Conservation (phyloP, 2,113 vertebrate genomes). For the Rafetus swinhoei region DNA sequence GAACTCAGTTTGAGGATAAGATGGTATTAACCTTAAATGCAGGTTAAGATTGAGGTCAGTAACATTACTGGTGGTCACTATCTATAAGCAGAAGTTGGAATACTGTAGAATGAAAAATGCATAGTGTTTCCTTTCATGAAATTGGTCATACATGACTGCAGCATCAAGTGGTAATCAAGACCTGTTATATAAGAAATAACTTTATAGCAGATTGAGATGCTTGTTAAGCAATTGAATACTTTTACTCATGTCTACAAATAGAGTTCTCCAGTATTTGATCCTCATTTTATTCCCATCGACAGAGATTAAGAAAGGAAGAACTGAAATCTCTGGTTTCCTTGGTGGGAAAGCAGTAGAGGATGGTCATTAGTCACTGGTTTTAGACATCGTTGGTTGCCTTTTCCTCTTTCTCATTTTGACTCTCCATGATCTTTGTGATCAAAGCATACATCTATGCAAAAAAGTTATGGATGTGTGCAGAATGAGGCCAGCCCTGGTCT, state of each 20-base stretch:
- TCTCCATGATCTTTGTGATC: neutral
- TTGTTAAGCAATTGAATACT: neutral
- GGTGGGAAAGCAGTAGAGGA: neutral
- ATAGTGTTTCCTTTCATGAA: neutral
- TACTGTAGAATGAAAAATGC: neutral
- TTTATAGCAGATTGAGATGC: neutral
- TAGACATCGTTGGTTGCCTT: neutral
- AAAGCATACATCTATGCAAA: neutral
- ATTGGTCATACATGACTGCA: neutral
- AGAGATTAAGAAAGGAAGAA: neutral
- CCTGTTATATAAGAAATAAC: neutral
- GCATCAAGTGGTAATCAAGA: neutral
- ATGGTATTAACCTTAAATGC: neutral
- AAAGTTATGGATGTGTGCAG: neutral
- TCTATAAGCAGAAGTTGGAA: neutral
- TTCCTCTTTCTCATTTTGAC: neutral
- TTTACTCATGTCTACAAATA: neutral
- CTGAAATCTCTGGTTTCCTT: neutral
- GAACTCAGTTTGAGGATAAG: neutral
- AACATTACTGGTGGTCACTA: neutral
- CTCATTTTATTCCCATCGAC: neutral
- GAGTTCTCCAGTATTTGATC: neutral
- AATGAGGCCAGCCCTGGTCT: neutral
- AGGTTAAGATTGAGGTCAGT: constrained; percentile 6
- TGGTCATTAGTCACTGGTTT: neutral